Evolutionary conservation across 2,888 invertebrate species (phyloP).

Genomic region (Drosophila mulleri): DNA sequence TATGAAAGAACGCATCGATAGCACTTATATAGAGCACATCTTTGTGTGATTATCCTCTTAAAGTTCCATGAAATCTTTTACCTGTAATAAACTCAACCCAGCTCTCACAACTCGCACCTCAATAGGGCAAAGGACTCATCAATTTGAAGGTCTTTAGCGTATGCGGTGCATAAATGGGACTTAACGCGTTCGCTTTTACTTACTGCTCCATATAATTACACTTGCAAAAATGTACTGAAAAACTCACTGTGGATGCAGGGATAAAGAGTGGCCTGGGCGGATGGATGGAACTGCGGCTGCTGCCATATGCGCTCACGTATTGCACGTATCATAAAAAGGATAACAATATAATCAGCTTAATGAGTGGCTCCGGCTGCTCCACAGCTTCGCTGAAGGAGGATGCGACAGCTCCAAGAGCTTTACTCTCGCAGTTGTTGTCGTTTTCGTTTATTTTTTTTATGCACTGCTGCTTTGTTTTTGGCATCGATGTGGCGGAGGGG

Average conservation of each 20-base stretch:
- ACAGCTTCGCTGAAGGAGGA: slow-evolving; percentile 37
- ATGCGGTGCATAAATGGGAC: slow-evolving; percentile 56
- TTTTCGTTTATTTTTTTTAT: slow-evolving; percentile 46
- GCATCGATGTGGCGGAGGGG: slow-evolving; percentile 23
- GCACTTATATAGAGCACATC: not conserved
- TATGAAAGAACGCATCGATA: not conserved
- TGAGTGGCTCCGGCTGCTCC: slow-evolving; percentile 77
- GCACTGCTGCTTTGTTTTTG: slow-evolving; percentile 74
- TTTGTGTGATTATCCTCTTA: not conserved
- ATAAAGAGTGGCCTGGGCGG: not conserved
- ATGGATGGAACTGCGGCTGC: slow-evolving; percentile 49
- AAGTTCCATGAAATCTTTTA: not conserved
- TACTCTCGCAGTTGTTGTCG: slow-evolving; percentile 58
- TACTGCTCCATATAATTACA: slow-evolving; percentile 72
- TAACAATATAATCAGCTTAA: slow-evolving; percentile 84
- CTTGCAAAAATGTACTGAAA: slow-evolving; percentile 66
- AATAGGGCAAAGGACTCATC: slow-evolving; percentile 37
- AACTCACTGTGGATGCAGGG: slow-evolving; percentile 24
- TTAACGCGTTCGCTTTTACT: slow-evolving; percentile 51
- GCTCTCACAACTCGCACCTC: slow-evolving; percentile 3
- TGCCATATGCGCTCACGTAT: slow-evolving; percentile 75
- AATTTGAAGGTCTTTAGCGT: slow-evolving; percentile 45
- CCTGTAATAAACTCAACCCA: not conserved
- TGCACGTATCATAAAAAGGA: slow-evolving; percentile 83
- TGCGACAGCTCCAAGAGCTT: slow-evolving; percentile 68